Percentiles rank a stretch among this genome's conserved stretches.
These are phyloP conservation scores for Xiphophorus couchianus DNA, from an alignment of 2,113 vertebrate genomes.

Conservation along the genomic window DNA sequence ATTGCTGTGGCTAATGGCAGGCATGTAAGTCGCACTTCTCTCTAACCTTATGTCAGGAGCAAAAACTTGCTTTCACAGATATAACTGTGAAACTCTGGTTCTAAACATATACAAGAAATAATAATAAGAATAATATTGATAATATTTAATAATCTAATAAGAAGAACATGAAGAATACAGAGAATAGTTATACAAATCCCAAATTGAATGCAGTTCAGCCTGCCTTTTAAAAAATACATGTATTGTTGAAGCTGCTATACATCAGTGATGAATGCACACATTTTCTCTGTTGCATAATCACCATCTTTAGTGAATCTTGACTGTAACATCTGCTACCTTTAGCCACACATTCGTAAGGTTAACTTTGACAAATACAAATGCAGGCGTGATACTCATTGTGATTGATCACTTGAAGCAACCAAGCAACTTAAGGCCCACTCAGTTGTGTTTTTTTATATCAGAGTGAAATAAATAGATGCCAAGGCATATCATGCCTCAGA, in stretches of 20 bases:
- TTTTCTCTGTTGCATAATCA: slow-evolving; percentile 49
- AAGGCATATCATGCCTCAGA: slow-evolving; percentile 13
- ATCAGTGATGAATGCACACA: slow-evolving; percentile 57
- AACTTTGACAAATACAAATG: slow-evolving; percentile 58
- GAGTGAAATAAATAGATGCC: slow-evolving; percentile 42
- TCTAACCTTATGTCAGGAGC: not conserved
- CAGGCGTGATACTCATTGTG: slow-evolving; percentile 55
- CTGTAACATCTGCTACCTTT: slow-evolving; percentile 26
- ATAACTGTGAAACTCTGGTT: too few relatives aligned
- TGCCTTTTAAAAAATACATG: not conserved
- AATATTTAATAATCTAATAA: too few relatives aligned
- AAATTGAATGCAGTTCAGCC: not conserved
- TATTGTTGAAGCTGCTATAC: slow-evolving; percentile 21
- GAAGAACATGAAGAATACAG: too few relatives aligned
- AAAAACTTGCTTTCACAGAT: not conserved
- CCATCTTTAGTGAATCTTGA: slow-evolving; percentile 47
- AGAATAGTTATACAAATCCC: too few relatives aligned
- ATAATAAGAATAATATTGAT: too few relatives aligned
- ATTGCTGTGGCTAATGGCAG: not conserved
- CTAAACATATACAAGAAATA: too few relatives aligned
- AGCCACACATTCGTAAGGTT: slow-evolving; percentile 32
- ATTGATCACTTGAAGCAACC: slow-evolving; percentile 54
- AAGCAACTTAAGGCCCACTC: slow-evolving; percentile 54
- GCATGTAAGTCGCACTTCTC: not conserved
- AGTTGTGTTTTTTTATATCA: slow-evolving; percentile 53